These are phyloP conservation scores for Scaptomyza parva DNA, from an alignment of 2,888 invertebrate species.

Conservation along the genomic window DNA sequence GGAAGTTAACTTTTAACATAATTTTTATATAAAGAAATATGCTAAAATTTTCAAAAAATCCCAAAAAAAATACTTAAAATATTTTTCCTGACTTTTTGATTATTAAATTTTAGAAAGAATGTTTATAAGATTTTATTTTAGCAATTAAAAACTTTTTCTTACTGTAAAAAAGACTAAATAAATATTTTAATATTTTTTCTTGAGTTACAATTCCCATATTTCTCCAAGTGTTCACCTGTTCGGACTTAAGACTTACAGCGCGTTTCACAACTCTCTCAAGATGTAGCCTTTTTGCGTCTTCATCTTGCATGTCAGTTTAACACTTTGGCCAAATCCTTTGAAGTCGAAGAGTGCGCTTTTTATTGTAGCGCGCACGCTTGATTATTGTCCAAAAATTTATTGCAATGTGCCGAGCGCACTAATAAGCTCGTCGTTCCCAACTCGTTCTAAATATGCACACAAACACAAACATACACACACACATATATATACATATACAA, in stretches of 20 bases:
- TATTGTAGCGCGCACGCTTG: slow-evolving; percentile 67
- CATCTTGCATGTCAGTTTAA: slow-evolving; percentile 80
- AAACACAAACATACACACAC: not conserved
- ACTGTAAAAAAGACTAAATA: no score
- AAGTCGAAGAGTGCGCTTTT: slow-evolving; percentile 50
- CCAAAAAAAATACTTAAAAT: no score
- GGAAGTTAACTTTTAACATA: no score
- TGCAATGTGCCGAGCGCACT: slow-evolving; percentile 67
- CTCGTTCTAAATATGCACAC: slow-evolving; percentile 12
- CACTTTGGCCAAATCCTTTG: slow-evolving; percentile 73
- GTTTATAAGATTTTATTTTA: no score
- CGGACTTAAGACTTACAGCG: slow-evolving; percentile 39
- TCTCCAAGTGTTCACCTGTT: slow-evolving; percentile 19
- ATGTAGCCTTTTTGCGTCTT: slow-evolving; percentile 17
- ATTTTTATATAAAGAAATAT: no score
- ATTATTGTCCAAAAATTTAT: slow-evolving; percentile 77
- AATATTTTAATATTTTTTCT: not conserved
- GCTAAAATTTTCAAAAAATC: no score
- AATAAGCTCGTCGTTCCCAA: slow-evolving; percentile 73
- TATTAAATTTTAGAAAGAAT: no score
- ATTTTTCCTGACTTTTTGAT: no score
- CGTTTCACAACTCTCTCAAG: not conserved
- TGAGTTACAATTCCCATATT: not conserved
- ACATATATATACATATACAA: not conserved
- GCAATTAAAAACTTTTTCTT: not conserved